phyloP scores from a whole-genome alignment of 2,888 invertebrate species.

The Tetragonula carbonaria region DNA sequence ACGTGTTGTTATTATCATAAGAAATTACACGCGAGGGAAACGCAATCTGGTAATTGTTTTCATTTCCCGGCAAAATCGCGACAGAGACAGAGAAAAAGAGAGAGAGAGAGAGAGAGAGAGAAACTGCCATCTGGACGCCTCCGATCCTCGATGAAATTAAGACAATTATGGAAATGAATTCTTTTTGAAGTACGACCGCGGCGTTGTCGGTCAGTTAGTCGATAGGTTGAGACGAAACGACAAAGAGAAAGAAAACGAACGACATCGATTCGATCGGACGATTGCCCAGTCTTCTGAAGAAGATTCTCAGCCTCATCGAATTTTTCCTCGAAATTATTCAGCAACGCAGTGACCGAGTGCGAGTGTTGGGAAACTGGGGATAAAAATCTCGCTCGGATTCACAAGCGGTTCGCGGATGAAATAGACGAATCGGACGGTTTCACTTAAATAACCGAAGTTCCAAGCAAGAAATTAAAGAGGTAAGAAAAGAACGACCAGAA shows the following conservation, averaged over 20 bases:
- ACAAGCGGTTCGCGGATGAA: not conserved
- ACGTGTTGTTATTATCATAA: slow-evolving; percentile 11
- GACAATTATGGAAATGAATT: slow-evolving; percentile 59
- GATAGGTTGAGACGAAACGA: slow-evolving; percentile 32
- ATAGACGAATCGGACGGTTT: not conserved
- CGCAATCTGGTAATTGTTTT: slow-evolving; percentile 39
- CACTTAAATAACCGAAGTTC: not conserved
- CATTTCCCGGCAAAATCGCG: not conserved
- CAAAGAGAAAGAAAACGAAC: not conserved
- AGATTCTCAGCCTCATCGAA: not conserved
- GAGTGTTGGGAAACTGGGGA: not conserved
- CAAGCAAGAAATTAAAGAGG: slow-evolving; percentile 1
- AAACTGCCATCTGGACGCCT: not conserved
- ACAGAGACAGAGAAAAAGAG: too few species aligned
- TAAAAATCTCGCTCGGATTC: not conserved
- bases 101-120: not conserved
- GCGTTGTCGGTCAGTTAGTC: slow-evolving; percentile 21
- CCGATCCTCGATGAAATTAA: slow-evolving; percentile 12
- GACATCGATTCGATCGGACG: slow-evolving; percentile 29
- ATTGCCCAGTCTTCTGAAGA: slow-evolving; percentile 13
- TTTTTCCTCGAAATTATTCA: not conserved
- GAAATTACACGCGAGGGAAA: not conserved
- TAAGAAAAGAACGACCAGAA: not conserved
- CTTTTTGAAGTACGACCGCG: slow-evolving; percentile 46
- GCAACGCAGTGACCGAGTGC: not conserved